These are phyloP conservation scores for Sphinx pinastri DNA, from an alignment of 2,888 invertebrate species.

Conservation along the genomic window DNA sequence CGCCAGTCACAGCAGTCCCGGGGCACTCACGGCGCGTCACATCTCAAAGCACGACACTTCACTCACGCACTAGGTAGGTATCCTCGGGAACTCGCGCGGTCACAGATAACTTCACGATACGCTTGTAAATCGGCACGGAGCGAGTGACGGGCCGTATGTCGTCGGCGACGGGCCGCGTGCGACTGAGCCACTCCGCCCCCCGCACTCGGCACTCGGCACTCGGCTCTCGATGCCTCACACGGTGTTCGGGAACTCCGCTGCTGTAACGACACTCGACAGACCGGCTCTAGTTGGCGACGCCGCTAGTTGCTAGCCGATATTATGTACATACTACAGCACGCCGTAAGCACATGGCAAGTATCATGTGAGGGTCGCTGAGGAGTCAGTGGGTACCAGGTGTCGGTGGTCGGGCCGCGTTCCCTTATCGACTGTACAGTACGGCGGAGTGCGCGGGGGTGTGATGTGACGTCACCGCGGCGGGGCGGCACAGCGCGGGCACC, in stretches of 20 bases:
- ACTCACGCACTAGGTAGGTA: neutral
- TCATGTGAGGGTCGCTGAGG: no score
- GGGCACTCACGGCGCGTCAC: neutral
- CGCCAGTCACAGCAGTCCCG: neutral
- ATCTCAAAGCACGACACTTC: neutral
- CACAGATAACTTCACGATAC: neutral
- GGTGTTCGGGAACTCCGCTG: neutral
- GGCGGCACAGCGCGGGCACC: constrained; percentile 8
- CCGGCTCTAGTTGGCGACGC: neutral
- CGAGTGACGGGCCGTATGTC: neutral
- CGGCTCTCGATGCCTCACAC: constrained; percentile 30
- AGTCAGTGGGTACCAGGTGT: no score
- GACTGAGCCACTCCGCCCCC: constrained; percentile 18
- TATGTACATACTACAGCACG: neutral
- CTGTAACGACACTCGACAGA: neutral
- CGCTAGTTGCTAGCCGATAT: neutral
- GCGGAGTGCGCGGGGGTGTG: constrained; percentile 28
- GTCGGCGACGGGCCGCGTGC: neutral
- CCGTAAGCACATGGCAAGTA: no score
- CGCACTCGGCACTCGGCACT: constrained; percentile 32
- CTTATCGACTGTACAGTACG: constrained; percentile 49
- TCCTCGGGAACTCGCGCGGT: neutral
- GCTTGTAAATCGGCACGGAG: neutral
- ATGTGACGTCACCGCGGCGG: constrained; percentile 2
- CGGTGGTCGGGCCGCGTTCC: constrained; percentile 26